These are phyloP conservation scores for Mycteria americana DNA, from an alignment of 2,797 vertebrate genomes.

Conservation along the genomic window DNA sequence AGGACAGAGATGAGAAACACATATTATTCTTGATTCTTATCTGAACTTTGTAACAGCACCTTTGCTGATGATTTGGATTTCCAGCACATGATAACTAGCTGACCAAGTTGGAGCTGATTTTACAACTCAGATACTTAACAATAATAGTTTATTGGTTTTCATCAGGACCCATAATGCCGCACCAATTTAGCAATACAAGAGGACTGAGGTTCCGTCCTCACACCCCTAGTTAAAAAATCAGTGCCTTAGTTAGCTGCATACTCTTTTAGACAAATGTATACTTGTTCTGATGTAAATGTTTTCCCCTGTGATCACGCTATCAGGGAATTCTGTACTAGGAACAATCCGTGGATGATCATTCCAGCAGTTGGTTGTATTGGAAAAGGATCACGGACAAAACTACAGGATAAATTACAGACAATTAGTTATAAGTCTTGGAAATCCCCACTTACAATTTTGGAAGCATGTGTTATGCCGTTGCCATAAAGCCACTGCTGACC, in stretches of 20 bases:
- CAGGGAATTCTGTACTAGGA: neutral
- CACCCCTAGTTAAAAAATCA: neutral
- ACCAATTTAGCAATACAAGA: neutral
- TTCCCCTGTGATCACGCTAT: neutral
- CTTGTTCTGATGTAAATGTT: neutral
- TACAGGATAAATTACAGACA: neutral
- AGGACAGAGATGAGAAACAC: neutral
- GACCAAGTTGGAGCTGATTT: neutral
- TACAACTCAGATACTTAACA: neutral
- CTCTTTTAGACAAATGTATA: neutral
- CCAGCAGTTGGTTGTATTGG: neutral
- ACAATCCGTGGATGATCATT: neutral
- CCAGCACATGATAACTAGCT: neutral
- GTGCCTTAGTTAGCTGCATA: neutral
- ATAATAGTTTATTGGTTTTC: neutral
- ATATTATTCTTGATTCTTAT: neutral
- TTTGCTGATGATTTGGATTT: neutral
- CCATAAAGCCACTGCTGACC: neutral
- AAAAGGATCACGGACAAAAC: neutral
- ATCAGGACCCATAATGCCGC: neutral
- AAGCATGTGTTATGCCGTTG: neutral
- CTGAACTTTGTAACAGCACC: neutral
- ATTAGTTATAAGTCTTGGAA: neutral
- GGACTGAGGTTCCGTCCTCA: neutral
- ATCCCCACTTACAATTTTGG: neutral